Conservation (phyloP, 2,888 invertebrate species). For the Ethmia dodecea region DNA sequence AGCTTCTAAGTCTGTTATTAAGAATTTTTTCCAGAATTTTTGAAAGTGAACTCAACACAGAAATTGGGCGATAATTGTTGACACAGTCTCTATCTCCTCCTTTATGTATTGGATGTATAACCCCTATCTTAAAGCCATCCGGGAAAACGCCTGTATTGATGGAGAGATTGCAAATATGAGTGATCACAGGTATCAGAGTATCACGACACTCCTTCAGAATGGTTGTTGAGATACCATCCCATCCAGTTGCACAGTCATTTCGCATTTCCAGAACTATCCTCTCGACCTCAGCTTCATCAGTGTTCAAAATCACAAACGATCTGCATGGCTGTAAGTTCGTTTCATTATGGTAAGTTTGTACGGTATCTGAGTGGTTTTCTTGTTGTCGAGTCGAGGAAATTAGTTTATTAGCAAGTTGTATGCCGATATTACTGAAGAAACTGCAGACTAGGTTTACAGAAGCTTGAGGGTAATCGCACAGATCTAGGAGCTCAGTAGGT, state of each 20-base stretch:
- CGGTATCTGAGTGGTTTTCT: too few relatives aligned
- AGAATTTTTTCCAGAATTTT: constrained; percentile 17
- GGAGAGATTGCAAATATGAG: constrained; percentile 10
- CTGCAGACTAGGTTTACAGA: not conserved
- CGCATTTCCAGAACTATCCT: too few relatives aligned
- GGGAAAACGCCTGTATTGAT: constrained; percentile 15
- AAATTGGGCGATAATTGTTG: constrained; percentile 19
- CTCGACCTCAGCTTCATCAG: too few relatives aligned
- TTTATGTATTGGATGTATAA: constrained; percentile 16
- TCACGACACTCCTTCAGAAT: constrained; percentile 7
- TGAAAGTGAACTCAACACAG: constrained; percentile 13
- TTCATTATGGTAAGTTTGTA: too few relatives aligned
- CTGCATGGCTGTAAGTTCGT: too few relatives aligned
- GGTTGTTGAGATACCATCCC: constrained; percentile 8
- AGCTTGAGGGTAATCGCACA: not conserved
- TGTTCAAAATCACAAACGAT: too few relatives aligned
- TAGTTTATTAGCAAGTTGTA: not conserved
- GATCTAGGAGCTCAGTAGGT: not conserved
- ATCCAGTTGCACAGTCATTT: constrained; percentile 10
- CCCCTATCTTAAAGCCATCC: constrained; percentile 12
- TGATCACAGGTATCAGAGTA: constrained; percentile 4
- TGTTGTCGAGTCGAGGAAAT: not conserved
- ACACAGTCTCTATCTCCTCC: constrained; percentile 14
- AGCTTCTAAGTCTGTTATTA: constrained; percentile 1
- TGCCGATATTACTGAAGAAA: not conserved